phyloP scores from a whole-genome alignment of 2,888 invertebrate species.

The Dasypogon diadema region DNA sequence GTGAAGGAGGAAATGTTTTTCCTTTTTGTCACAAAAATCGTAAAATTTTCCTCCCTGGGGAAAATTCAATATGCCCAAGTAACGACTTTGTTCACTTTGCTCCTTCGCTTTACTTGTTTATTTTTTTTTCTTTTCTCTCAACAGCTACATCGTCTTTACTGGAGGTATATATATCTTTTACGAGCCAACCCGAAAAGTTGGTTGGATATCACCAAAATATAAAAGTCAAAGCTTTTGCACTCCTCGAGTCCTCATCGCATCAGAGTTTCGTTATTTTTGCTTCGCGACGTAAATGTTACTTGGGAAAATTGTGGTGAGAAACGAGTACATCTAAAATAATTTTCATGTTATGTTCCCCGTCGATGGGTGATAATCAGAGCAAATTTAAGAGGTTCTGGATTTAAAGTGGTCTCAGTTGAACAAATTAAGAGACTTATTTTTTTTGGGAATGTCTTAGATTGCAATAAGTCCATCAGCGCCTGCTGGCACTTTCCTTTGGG shows the following conservation, averaged over 20 bases:
- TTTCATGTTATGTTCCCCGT: slow-evolving; percentile 10
- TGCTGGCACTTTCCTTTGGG: too few relatives aligned
- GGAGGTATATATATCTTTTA: slow-evolving; percentile 11
- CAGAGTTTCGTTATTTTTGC: not conserved
- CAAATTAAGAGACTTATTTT: too few relatives aligned
- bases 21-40: slow-evolving; percentile 52
- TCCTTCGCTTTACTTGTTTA: slow-evolving; percentile 42
- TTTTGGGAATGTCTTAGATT: too few relatives aligned
- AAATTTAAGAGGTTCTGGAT: not conserved
- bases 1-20: not conserved
- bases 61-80: slow-evolving; percentile 55
- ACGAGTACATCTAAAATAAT: slow-evolving; percentile 33
- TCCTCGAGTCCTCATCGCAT: not conserved
- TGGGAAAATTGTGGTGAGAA: not conserved
- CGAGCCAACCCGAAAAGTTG: slow-evolving; percentile 6
- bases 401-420: too few relatives aligned
- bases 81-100: slow-evolving; percentile 56
- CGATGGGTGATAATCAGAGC: not conserved
- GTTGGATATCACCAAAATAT: slow-evolving; percentile 16
- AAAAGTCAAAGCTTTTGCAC: slow-evolving; percentile 21
- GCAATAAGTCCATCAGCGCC: too few relatives aligned
- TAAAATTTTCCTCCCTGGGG: slow-evolving; percentile 54
- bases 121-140: slow-evolving; percentile 49
- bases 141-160: slow-evolving; percentile 5
- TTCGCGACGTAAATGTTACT: not conserved